Evolutionary conservation across 2,888 invertebrate genomes (phyloP).

Genomic region (Mactromeris polynyma): DNA sequence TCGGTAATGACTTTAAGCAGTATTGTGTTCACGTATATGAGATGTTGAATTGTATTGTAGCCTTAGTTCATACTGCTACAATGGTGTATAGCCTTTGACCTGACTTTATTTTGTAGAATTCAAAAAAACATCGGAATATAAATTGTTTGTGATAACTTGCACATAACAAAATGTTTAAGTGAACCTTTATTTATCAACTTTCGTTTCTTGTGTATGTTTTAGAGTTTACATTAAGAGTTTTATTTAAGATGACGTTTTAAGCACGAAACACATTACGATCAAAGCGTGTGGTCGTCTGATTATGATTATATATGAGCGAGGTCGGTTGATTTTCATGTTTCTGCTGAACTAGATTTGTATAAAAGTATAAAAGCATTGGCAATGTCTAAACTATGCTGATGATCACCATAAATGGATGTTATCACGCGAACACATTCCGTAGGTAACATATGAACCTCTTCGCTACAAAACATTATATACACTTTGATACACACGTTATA

Average conservation of each 20-base stretch:
- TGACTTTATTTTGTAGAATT: background rate
- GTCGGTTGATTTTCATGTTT: constrained; percentile 23
- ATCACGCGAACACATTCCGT: constrained; percentile 48
- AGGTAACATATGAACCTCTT: constrained; percentile 21
- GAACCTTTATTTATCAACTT: background rate
- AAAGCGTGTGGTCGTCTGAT: constrained; percentile 40
- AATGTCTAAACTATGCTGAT: constrained; percentile 13
- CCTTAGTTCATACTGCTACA: too few relatives aligned
- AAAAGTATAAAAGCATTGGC: constrained; percentile 22
- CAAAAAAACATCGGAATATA: background rate
- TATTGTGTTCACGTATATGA: too few relatives aligned
- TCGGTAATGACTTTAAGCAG: too few relatives aligned
- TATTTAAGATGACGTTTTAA: background rate
- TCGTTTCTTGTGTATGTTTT: background rate
- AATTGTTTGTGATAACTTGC: background rate
- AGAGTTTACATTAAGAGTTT: background rate
- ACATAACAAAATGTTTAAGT: background rate
- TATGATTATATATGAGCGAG: constrained; percentile 31
- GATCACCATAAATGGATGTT: constrained; percentile 18
- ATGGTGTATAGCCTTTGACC: background rate
- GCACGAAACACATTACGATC: background rate
- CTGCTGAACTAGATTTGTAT: constrained; percentile 26
- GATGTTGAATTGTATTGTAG: too few relatives aligned
- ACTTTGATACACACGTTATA: constrained; percentile 2
- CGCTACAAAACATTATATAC: constrained; percentile 7